Percentiles rank a stretch among this genome's conserved stretches.
Evolutionary conservation across 2,888 invertebrate genomes (phyloP).

Genomic region (Diaphora mendica): DNA sequence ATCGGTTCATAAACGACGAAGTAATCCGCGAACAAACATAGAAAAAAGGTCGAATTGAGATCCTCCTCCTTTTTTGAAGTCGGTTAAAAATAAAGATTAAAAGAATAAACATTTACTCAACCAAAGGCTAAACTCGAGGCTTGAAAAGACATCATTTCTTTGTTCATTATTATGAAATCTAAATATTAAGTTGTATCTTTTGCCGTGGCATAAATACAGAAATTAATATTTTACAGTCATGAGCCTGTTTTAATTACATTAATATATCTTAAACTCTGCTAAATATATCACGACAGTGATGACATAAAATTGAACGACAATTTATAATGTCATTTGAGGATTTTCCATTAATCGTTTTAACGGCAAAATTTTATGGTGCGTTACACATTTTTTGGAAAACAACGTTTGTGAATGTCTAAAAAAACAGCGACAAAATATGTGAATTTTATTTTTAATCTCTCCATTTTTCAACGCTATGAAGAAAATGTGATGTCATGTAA

Average conservation of each 20-base stretch:
- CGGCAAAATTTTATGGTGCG: background rate
- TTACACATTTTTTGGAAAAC: background rate
- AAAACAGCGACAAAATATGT: constrained; percentile 11
- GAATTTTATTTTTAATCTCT: constrained; percentile 17
- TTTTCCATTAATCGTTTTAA: background rate
- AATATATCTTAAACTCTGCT: background rate
- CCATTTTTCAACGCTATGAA: constrained; percentile 17
- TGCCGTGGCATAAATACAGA: no score
- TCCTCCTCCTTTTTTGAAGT: no score
- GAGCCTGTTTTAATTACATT: background rate
- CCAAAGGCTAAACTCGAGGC: no score
- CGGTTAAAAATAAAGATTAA: no score
- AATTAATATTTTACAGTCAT: background rate
- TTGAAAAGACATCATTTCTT: background rate
- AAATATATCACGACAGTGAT: background rate
- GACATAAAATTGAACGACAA: background rate
- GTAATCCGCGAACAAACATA: no score
- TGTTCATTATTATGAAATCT: background rate
- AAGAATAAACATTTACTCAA: no score
- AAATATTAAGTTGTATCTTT: background rate
- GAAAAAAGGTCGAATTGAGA: no score
- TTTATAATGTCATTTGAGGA: background rate
- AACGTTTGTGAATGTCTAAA: background rate
- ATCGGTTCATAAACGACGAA: no score
- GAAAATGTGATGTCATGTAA: constrained; percentile 11